Base-by-base conservation (phyloP, 2,113 vertebrate genomes). In the Cinclus cinclus region DNA sequence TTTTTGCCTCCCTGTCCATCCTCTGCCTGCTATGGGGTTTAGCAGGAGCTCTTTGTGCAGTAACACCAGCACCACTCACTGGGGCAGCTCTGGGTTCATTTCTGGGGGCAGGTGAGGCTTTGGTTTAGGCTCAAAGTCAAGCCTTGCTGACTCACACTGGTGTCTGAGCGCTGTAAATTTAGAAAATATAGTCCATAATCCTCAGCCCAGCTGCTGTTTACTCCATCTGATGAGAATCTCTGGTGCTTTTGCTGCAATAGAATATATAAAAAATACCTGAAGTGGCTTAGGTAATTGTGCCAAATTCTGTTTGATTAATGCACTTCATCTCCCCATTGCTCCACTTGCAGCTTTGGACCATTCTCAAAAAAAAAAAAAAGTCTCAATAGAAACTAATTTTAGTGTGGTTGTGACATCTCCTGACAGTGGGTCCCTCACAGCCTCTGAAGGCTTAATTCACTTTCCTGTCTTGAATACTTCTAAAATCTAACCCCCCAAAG, bases 391-490 rank as follows among this genome's bases (percentile, higher is more conserved):
- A 93, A 78, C n/a, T 71, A 41, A 79, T 91, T 89, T 83, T 73
- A 75, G 41, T 21, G 49, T 44, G 9, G 64, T 20, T 56, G 41
- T n/a, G 75, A 33, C 46, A 24, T 73, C 69, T 76, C 65, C 55
- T 64, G 79, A 52, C 44, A 46, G 49, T 35, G 22, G 39, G 28
- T 47, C 60, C n/a, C 31, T 70, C 65, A 71, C 59, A 67, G 22
- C 52, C 23, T 83, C n/a, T 82, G 93, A 91, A 86, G 65, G 52
- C 64, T 86, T 56, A 33, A 83, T 94, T 96, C 90, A 46, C 59
- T 23, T 50, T 50, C 50, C 25, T 84, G 53, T 60, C 82, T 86
- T 44, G 49, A 46, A 39, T 0, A 0, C 9, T 69, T 63, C 30
- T 2, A 27, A 81, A 92, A 78, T 56, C n/a, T 15, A 60, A 94